Percentiles rank a stretch among this genome's conserved stretches.
phyloP scores from a whole-genome alignment of 2,797 vertebrate genomes.

The Aulostomus chinensis region DNA sequence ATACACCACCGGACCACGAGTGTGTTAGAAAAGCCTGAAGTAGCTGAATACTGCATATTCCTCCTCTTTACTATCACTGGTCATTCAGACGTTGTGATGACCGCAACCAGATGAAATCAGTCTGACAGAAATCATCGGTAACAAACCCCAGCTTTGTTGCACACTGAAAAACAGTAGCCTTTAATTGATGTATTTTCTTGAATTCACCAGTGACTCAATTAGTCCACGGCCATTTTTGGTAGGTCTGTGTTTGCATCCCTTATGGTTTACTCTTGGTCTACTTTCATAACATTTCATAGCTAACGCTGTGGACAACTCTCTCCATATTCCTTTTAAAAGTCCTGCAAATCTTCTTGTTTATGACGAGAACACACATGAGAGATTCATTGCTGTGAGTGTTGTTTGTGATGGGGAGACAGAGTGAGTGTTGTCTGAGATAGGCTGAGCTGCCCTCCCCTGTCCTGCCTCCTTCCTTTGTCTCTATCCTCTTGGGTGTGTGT shows the following conservation, averaged over 20 bases:
- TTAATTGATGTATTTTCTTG: slow-evolving; percentile 38
- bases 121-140: slow-evolving; percentile 37
- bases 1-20: too few relatives aligned
- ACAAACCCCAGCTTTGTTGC: slow-evolving; percentile 53
- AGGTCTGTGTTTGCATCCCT: slow-evolving; percentile 52
- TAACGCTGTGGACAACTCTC: slow-evolving; percentile 19
- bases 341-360: slow-evolving; percentile 21
- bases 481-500: slow-evolving; percentile 57
- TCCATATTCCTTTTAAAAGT: slow-evolving; percentile 30
- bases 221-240: slow-evolving; percentile 45
- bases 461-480: slow-evolving; percentile 79
- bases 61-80: slow-evolving; percentile 36
- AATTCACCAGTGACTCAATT: slow-evolving; percentile 69
- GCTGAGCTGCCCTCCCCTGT: slow-evolving; percentile 67
- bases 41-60: too few relatives aligned
- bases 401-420: slow-evolving; percentile 66
- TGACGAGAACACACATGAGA: slow-evolving; percentile 49
- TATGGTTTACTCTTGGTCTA: slow-evolving; percentile 45
- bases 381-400: slow-evolving; percentile 59
- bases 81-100: not conserved
- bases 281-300: slow-evolving; percentile 31
- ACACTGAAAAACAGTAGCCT: slow-evolving; percentile 36
- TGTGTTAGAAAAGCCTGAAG: too few relatives aligned
- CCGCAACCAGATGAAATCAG: slow-evolving; percentile 3
- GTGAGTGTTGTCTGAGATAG: slow-evolving; percentile 79